A percentile compares a stretch with the other conserved stretches of the same genome.
Evolutionary conservation across 2,888 invertebrate genomes (phyloP).

Genomic region (Thysanoteuthis rhombus): DNA sequence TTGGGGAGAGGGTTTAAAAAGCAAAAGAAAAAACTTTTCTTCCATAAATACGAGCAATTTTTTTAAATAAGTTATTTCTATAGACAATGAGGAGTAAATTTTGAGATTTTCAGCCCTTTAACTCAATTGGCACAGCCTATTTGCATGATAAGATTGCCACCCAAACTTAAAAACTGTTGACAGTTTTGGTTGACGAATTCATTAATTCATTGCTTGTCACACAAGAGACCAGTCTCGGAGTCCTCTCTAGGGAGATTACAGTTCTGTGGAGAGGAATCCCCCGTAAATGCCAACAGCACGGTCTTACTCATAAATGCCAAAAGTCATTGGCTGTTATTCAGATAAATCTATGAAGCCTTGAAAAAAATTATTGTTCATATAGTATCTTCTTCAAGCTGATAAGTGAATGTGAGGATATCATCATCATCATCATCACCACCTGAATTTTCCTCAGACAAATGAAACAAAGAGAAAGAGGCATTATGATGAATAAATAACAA

Average conservation of each 20-base stretch:
- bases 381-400: background rate
- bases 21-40: no score
- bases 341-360: background rate
- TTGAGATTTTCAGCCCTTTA: no score
- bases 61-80: no score
- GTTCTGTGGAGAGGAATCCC: background rate
- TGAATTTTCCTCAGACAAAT: background rate
- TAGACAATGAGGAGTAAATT: no score
- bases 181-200: no score
- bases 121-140: no score
- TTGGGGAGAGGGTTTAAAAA: no score
- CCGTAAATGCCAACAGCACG: background rate
- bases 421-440: background rate
- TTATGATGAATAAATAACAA: background rate
- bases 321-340: background rate
- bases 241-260: background rate
- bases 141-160: no score
- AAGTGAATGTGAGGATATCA: background rate
- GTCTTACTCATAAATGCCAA: background rate
- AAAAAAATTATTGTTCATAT: background rate
- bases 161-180: no score
- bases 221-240: background rate
- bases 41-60: no score
- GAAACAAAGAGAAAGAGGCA: background rate
- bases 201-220: no score